These are phyloP conservation scores for Malacosoma neustria DNA, from an alignment of 2,888 invertebrate species.

Conservation along the genomic window DNA sequence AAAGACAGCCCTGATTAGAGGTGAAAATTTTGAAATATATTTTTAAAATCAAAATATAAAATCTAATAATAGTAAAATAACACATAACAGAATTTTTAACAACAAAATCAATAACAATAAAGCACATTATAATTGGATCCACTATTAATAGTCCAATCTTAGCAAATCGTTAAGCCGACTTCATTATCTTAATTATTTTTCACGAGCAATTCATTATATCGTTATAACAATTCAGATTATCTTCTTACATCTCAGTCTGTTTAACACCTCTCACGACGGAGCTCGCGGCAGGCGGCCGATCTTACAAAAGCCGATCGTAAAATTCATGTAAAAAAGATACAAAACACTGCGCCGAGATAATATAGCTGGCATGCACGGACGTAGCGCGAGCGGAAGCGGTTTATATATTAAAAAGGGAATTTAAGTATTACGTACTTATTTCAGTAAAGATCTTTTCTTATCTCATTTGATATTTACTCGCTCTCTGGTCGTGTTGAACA, in stretches of 20 bases:
- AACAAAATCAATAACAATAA: neutral
- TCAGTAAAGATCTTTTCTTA: no score
- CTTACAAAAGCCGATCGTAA: constrained; percentile 54
- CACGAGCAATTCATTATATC: constrained; percentile 44
- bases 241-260: constrained; percentile 46
- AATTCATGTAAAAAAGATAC: constrained; percentile 43
- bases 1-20: no score
- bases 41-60: no score
- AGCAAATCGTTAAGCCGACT: constrained; percentile 28
- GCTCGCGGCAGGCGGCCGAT: constrained; percentile 25
- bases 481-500: no score
- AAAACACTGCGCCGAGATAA: constrained; percentile 29
- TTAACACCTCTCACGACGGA: constrained; percentile 54
- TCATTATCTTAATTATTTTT: constrained; percentile 49
- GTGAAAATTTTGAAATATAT: no score
- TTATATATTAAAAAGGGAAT: no score
- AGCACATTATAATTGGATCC: neutral
- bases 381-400: neutral
- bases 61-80: neutral
- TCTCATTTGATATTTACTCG: no score
- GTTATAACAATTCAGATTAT: constrained; percentile 42
- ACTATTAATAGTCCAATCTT: constrained; percentile 6
- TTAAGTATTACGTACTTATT: no score
- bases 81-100: no score
- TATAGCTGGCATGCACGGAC: constrained; percentile 16